Evolutionary conservation across 2,888 invertebrate genomes (phyloP).

Genomic region (Apodemia zela): DNA sequence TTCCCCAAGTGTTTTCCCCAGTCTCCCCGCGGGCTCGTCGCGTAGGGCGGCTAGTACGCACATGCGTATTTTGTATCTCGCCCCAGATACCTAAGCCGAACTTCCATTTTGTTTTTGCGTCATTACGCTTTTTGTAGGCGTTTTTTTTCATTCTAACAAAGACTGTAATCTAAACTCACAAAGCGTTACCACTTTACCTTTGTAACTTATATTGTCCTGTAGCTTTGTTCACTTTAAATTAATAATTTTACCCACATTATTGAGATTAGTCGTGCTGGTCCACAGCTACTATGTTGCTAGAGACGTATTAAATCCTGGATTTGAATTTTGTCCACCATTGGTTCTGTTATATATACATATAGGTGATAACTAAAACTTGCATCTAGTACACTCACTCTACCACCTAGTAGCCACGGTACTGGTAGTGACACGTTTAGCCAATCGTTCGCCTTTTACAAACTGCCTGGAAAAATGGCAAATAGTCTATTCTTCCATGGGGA

Average conservation of each 20-base stretch:
- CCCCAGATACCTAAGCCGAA: conserved; percentile 58
- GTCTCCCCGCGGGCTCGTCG: conserved; percentile 34
- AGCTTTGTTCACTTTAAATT: neutral
- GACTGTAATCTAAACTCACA: neutral
- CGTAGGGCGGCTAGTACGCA: conserved; percentile 52
- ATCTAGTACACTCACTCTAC: too few relatives aligned
- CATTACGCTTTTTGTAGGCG: conserved; percentile 36
- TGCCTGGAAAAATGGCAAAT: too few relatives aligned
- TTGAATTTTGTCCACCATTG: too few relatives aligned
- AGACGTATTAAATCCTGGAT: too few relatives aligned
- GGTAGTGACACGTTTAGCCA: too few relatives aligned
- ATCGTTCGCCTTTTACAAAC: too few relatives aligned
- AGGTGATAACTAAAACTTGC: too few relatives aligned
- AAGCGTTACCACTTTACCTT: neutral
- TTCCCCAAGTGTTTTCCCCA: conserved; percentile 38
- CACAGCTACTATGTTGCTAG: too few relatives aligned
- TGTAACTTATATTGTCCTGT: neutral
- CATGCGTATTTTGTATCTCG: conserved; percentile 63
- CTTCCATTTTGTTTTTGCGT: conserved; percentile 74
- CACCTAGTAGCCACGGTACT: too few relatives aligned
- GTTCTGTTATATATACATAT: too few relatives aligned
- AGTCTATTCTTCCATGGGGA: too few relatives aligned
- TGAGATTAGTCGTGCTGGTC: too few relatives aligned
- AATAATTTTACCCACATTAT: neutral
- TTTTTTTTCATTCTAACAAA: conserved; percentile 23